Evolutionary conservation across 1,140 invertebrate species (phyloP).

Genomic region (Drosophila kurseongensis): DNA sequence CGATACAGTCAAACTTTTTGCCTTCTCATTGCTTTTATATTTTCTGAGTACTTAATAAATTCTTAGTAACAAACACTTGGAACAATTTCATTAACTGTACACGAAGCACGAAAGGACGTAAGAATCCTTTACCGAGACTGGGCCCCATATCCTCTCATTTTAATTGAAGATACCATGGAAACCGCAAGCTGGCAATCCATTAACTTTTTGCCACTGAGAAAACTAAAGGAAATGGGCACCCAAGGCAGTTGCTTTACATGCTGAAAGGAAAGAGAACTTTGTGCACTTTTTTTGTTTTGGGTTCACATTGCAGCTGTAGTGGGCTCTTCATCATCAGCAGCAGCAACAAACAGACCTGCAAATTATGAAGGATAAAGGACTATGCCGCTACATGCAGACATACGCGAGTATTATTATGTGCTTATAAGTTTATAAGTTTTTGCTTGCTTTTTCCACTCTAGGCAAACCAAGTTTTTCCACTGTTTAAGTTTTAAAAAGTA

Average conservation of each 20-base stretch:
- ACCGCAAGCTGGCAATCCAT: conserved; percentile 81
- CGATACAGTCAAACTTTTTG: neutral
- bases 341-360: conserved; percentile 48
- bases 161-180: conserved; percentile 74
- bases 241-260: conserved; percentile 63
- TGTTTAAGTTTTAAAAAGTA: conserved; percentile 61
- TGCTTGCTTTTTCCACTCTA: conserved; percentile 35
- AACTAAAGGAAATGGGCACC: conserved; percentile 57
- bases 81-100: conserved; percentile 76
- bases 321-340: conserved; percentile 69
- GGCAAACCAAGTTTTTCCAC: conserved; percentile 65
- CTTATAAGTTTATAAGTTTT: conserved; percentile 53
- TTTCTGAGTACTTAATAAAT: conserved; percentile 17
- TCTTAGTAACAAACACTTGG: conserved; percentile 28
- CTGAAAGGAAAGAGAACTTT: conserved; percentile 32
- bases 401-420: conserved; percentile 39
- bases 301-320: conserved; percentile 45
- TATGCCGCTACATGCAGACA: conserved; percentile 32
- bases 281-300: conserved; percentile 21
- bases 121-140: conserved; percentile 21
- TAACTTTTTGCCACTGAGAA: conserved; percentile 77
- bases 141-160: conserved; percentile 39
- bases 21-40: conserved; percentile 6
- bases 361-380: conserved; percentile 70
- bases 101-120: conserved; percentile 52